Base-by-base conservation (phyloP, 2,113 vertebrate genomes). In the Dendrocopos noguchii region DNA sequence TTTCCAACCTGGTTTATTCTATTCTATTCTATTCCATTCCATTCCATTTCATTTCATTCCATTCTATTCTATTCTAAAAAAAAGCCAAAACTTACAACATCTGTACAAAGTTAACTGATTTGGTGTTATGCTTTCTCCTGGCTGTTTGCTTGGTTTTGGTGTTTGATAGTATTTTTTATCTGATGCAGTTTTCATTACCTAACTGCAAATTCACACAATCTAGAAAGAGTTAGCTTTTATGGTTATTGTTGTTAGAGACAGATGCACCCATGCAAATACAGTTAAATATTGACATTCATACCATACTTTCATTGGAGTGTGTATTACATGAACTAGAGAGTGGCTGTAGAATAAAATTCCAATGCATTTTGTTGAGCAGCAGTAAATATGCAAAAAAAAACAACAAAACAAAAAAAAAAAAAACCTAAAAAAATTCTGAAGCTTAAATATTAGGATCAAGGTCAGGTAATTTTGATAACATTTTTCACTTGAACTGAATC, bases 401-500 rank as follows among this genome's bases (percentile, higher is more conserved):
- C 39, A 36, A 36, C 36, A 36, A n/a, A n/a, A n/a, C n/a, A 84
- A 89, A 80, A 39, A 11, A 39, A 39, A 12, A 9, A 11, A 11
- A 39, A 10, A 12, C 39, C 39, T 39, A 67, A 10, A 2, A 34
- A 36, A 47, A 89, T 83, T 78, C 53, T 91, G 74, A 87, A 81
- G 28, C 73, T 67, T 91, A 59, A 8, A 6, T 27, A 53, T 36
- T 76, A 84, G 60, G 56, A 94, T 82, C 89, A 87, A 84, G 8
- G 68, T 59, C 72, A 88, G 76, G 52, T 21, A 91, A 80, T 80
- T 95, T 61, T 74, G 56, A 71, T 91, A 87, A 63, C 13, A 36
- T 91, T 93, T 95, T 94, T 71, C 72, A 44, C 53, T 85, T 80
- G 28, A 91, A 63, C 34, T 53, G 63, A 39, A 79, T 63, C 91